Percentiles rank a stretch among this genome's conserved stretches.
Conservation (phyloP, 2,888 invertebrate species). For the Aphodius granarius region DNA sequence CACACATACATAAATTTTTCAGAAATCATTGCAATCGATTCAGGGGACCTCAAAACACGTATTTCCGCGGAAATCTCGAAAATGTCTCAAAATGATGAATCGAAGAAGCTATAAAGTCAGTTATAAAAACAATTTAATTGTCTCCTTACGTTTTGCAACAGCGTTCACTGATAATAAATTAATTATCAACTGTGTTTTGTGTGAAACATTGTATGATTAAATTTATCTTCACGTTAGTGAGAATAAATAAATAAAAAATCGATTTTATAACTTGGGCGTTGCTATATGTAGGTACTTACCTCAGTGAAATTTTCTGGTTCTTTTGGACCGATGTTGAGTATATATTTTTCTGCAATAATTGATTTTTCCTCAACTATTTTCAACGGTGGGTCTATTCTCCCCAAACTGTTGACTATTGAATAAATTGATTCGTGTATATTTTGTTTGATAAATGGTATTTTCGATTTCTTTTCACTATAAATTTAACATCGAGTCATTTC, state of each 20-base stretch:
- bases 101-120: too few species aligned
- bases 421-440: conserved; percentile 78
- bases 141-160: not conserved
- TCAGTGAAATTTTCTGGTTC: conserved; percentile 61
- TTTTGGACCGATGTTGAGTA: conserved; percentile 57
- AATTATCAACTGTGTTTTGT: not conserved
- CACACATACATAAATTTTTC: too few species aligned
- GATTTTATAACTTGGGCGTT: not conserved
- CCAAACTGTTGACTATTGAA: conserved; percentile 65
- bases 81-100: too few species aligned
- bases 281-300: conserved; percentile 52
- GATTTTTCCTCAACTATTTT: conserved; percentile 57
- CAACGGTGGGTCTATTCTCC: conserved; percentile 51
- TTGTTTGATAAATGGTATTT: conserved; percentile 66
- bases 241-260: not conserved
- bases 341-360: conserved; percentile 54
- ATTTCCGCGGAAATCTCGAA: too few species aligned
- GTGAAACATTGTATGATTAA: not conserved
- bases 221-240: not conserved
- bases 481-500: not conserved
- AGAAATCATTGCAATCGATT: too few species aligned
- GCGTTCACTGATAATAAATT: not conserved
- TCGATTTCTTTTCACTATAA: conserved; percentile 68
- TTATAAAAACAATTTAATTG: too few species aligned
- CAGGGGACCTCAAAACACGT: too few species aligned